A percentile compares a stretch with the other conserved stretches of the same genome.
phyloP scores from a whole-genome alignment of 2,113 vertebrate species.

The Phyllopteryx taeniolatus region DNA sequence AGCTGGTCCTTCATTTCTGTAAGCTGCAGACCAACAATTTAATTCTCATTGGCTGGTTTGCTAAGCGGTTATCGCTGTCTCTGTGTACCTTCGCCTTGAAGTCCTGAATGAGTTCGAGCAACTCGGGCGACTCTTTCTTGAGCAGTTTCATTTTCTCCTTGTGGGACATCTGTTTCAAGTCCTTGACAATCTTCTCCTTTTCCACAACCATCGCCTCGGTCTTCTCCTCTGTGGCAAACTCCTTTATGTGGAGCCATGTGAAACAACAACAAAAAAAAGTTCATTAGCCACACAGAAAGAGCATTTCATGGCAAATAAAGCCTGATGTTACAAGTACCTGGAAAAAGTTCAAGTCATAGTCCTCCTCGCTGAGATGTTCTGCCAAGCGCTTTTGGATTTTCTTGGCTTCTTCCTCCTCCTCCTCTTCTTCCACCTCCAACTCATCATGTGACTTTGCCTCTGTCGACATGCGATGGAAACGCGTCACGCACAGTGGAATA shows the following conservation, averaged over 20 bases:
- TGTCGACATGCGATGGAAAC: constrained; percentile 34
- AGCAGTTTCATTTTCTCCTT: constrained; percentile 91
- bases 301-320: not conserved
- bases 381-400: constrained; percentile 85
- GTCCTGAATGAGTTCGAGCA: constrained; percentile 90
- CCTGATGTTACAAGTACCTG: constrained; percentile 62
- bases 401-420: constrained; percentile 92
- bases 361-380: constrained; percentile 84
- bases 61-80: not conserved
- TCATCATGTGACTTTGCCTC: constrained; percentile 77
- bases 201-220: constrained; percentile 41
- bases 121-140: constrained; percentile 91
- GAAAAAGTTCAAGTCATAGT: constrained; percentile 86
- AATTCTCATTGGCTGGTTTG: not conserved
- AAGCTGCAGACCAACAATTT: constrained; percentile 60
- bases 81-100: constrained; percentile 82
- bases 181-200: constrained; percentile 81
- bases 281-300: not conserved
- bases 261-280: not conserved
- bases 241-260: constrained; percentile 42
- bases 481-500: not conserved
- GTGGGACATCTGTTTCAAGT: constrained; percentile 83
- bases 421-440: constrained; percentile 82
- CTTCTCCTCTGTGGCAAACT: constrained; percentile 63
- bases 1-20: constrained; percentile 85